Evolutionary conservation across 2,888 invertebrate species (phyloP).

Genomic region (Ormyrus labotus): DNA sequence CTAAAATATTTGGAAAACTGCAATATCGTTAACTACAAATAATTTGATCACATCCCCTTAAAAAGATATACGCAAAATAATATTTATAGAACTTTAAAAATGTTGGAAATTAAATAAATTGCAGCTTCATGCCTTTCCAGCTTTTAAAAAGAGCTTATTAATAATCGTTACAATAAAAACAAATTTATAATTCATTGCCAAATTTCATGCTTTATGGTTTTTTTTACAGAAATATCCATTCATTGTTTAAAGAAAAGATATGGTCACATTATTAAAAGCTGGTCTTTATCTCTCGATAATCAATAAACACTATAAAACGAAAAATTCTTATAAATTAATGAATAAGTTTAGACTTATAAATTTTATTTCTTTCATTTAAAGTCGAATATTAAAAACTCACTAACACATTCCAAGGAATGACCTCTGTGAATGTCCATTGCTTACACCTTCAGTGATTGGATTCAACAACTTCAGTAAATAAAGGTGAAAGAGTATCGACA

Average conservation of each 20-base stretch:
- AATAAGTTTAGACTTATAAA: constrained; percentile 31
- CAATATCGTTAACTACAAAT: too few relatives aligned
- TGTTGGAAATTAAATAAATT: constrained; percentile 31
- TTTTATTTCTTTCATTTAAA: constrained; percentile 26
- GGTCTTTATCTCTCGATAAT: constrained; percentile 15
- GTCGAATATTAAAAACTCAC: constrained; percentile 48
- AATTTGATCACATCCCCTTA: background rate
- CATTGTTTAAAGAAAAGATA: constrained; percentile 29
- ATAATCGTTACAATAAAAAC: constrained; percentile 12
- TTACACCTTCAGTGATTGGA: constrained; percentile 68
- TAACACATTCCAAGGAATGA: constrained; percentile 33
- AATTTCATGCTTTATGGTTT: background rate
- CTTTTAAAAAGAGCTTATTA: constrained; percentile 16
- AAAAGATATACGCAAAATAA: constrained; percentile 14
- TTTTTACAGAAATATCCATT: background rate
- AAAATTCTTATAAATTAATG: constrained; percentile 7
- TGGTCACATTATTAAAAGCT: constrained; percentile 41
- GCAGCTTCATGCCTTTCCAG: constrained; percentile 28
- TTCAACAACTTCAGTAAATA: constrained; percentile 73
- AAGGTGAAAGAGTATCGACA: constrained; percentile 72
- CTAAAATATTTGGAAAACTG: too few relatives aligned
- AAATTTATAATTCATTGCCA: background rate
- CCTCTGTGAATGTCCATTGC: constrained; percentile 5
- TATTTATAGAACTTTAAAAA: constrained; percentile 25
- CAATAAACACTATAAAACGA: constrained; percentile 17